Evolutionary conservation across 2,113 vertebrate genomes (phyloP), one percentile per base, ranked within the genome.

Genomic region (Labrus mixtus): DNA sequence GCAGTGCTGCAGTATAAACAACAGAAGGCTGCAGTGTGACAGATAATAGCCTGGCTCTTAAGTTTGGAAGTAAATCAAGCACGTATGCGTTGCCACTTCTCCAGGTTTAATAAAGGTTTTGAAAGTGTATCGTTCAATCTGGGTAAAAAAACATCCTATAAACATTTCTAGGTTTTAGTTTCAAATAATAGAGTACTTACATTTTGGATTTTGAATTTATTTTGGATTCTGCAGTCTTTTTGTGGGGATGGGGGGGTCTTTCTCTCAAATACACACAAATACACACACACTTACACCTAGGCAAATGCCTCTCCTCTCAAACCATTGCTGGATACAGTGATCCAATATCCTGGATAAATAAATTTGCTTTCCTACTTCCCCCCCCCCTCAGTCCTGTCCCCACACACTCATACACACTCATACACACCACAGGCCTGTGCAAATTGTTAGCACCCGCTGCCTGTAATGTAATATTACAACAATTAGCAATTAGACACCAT

Each of bases 401-500:
- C 50, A 50, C 45, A 64, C 64, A 50, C 46, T 61, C 66, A 69
- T 36, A 53, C 70, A 80, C 68, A 66, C 45, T 25, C 41, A 29
- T 8, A 33, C 45, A 50, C 61, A 61, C 65, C 64, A 46, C 57
- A 64, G 48, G 61, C 64, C 55, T 50, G 51, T 29, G 56, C 55
- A 90, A 89, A 88, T 73, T 61, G 46, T 79, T 84, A 77, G 69
- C 57, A 68, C 48, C 62, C 46, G 23, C 67, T 66, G 70, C 22
- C 75, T 86, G 87, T 89, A 90, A 93, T 79, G 77, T 77, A 85
- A 93, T 90, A 91, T 93, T 90, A 82, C 71, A 86, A 87, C 90
- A 92, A 92, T 93, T 89, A 92, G 82, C 84, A 90, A 90, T 92
- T 91, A 92, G 83, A 82, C 79, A 66, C 83, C 55, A 25, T 84